Conservation (phyloP, 2,113 vertebrate species). For the Cichladusa arquata region DNA sequence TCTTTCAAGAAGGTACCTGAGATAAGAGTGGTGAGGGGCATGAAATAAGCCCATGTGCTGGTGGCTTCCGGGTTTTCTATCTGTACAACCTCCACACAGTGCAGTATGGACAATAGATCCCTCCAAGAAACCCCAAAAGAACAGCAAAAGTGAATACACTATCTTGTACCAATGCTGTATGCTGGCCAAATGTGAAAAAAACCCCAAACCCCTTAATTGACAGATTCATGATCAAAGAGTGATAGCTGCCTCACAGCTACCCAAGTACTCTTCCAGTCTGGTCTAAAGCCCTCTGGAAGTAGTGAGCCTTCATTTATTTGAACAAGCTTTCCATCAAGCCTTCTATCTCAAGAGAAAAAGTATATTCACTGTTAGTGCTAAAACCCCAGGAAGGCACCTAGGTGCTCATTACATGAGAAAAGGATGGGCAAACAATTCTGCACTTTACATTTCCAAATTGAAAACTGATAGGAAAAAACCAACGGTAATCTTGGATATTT, state of each 20-base stretch:
- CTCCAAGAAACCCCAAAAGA: background rate
- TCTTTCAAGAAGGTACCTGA: background rate
- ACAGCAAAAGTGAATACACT: background rate
- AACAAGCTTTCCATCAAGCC: background rate
- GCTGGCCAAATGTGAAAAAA: background rate
- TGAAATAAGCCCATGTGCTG: background rate
- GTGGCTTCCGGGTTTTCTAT: background rate
- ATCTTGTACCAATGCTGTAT: background rate
- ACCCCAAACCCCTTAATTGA: background rate
- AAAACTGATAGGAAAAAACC: background rate
- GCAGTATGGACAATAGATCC: background rate
- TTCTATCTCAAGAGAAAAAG: background rate
- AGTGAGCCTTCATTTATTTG: background rate
- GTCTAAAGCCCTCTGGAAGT: background rate
- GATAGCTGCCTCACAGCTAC: background rate
- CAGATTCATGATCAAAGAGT: background rate
- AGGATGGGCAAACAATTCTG: background rate
- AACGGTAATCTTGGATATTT: background rate
- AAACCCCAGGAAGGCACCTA: background rate
- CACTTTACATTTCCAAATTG: conserved; percentile 3
- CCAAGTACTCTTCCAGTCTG: background rate
- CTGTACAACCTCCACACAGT: too few relatives aligned
- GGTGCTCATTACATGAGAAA: background rate
- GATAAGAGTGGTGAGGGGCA: background rate
- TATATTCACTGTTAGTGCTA: background rate